These are phyloP conservation scores for Nyleta sp. DNA, from an alignment of 2,888 invertebrate genomes.

Conservation along the genomic window DNA sequence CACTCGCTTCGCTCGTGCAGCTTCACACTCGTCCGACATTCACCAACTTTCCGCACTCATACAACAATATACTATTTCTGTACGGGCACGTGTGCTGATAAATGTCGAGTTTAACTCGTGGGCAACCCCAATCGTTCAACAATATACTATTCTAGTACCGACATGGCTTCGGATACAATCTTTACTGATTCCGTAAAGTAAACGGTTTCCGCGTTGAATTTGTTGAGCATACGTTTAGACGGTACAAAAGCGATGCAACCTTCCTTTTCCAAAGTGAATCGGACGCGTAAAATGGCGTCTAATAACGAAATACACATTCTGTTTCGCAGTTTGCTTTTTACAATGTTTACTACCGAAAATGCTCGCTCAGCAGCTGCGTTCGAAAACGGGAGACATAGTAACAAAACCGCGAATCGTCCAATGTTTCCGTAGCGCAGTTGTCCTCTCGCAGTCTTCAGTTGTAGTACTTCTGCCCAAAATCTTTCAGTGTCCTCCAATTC, in stretches of 20 bases:
- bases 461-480: conserved; percentile 52
- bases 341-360: conserved; percentile 53
- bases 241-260: neutral
- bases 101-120: too few species aligned
- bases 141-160: neutral
- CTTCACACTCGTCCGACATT: too few species aligned
- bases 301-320: neutral
- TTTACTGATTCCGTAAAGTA: conserved; percentile 10
- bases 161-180: conserved; percentile 7
- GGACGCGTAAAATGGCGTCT: conserved; percentile 17
- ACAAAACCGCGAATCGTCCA: conserved; percentile 49
- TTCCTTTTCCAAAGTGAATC: neutral
- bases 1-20: too few species aligned
- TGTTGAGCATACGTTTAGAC: neutral
- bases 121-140: too few species aligned
- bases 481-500: conserved; percentile 29
- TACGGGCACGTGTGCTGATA: too few species aligned
- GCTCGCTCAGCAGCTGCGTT: conserved; percentile 67
- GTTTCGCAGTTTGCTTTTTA: conserved; percentile 54
- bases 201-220: conserved; percentile 1
- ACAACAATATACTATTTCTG: too few species aligned
- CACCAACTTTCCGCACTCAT: too few species aligned
- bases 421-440: conserved; percentile 61
- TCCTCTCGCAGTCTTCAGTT: conserved; percentile 43
- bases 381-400: conserved; percentile 59